Evolutionary conservation across 2,888 invertebrate species (phyloP).

Genomic region (Sinohyriopsis cumingii): DNA sequence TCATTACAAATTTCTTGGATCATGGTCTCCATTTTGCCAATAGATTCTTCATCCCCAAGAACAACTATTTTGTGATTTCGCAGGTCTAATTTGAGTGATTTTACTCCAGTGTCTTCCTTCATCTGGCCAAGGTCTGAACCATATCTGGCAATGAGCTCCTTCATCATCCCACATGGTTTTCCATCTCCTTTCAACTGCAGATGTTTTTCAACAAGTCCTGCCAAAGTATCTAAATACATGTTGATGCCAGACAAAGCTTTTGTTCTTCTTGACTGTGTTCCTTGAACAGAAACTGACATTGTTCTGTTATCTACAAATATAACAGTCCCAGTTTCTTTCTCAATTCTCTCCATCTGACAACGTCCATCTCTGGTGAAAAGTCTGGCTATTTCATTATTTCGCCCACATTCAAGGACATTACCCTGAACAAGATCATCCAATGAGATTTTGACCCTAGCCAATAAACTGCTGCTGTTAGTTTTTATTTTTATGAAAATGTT

Average conservation of each 20-base stretch:
- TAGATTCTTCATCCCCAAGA: conserved; percentile 30
- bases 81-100: conserved; percentile 35
- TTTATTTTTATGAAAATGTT: conserved; percentile 36
- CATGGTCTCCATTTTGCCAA: conserved; percentile 24
- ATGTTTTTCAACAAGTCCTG: conserved; percentile 12
- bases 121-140: conserved; percentile 39
- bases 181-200: conserved; percentile 37
- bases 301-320: conserved; percentile 40
- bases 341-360: conserved; percentile 24
- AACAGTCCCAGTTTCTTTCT: conserved; percentile 22
- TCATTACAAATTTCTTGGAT: conserved; percentile 17
- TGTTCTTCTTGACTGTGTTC: conserved; percentile 16
- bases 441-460: conserved; percentile 31
- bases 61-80: conserved; percentile 33
- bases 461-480: conserved; percentile 23
- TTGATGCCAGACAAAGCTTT: conserved; percentile 23
- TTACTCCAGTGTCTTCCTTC: conserved; percentile 21
- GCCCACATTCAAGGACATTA: conserved; percentile 32
- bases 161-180: conserved; percentile 52
- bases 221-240: conserved; percentile 21
- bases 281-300: conserved; percentile 38
- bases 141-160: conserved; percentile 43
- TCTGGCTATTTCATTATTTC: conserved; percentile 10
- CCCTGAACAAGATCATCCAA: conserved; percentile 39
- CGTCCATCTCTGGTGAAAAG: conserved; percentile 40